Evolutionary conservation across 2,888 invertebrate genomes (phyloP).

Genomic region (Scaptomyza cyrtandrae): DNA sequence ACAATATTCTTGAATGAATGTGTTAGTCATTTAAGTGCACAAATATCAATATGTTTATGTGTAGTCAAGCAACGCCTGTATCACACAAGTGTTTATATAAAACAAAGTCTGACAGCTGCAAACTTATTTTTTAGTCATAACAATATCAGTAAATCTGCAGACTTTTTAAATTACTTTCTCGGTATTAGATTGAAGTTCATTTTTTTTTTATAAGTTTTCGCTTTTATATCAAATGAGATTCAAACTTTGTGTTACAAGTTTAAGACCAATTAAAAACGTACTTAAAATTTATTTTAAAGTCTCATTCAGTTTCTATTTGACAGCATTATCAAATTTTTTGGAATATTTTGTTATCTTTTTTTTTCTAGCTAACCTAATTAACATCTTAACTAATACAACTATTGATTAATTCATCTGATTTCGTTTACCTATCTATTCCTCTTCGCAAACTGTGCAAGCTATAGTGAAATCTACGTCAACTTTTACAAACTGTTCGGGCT

Average conservation of each 20-base stretch:
- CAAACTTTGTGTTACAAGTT: too few species aligned
- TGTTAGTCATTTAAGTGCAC: constrained; percentile 25
- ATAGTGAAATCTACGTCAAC: constrained; percentile 36
- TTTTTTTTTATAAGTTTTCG: too few species aligned
- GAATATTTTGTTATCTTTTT: not conserved
- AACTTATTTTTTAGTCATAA: constrained; percentile 4
- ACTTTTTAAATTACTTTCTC: constrained; percentile 2
- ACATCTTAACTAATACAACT: too few species aligned
- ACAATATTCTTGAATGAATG: constrained; percentile 7
- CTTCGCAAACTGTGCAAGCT: constrained; percentile 9
- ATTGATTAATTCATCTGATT: not conserved
- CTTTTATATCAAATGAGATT: too few species aligned
- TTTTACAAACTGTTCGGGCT: constrained; percentile 32
- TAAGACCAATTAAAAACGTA: too few species aligned
- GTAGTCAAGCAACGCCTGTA: not conserved
- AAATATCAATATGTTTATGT: constrained; percentile 21
- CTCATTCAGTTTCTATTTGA: too few species aligned
- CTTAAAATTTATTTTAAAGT: too few species aligned
- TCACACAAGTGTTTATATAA: constrained; percentile 5
- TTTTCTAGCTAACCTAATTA: too few species aligned
- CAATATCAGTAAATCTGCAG: not conserved
- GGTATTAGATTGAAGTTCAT: too few species aligned
- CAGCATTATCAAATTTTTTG: too few species aligned
- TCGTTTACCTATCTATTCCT: too few species aligned
- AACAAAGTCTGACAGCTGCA: constrained; percentile 9